Evolutionary conservation across 2,888 invertebrate species (phyloP).

Genomic region (Thera obeliscata): DNA sequence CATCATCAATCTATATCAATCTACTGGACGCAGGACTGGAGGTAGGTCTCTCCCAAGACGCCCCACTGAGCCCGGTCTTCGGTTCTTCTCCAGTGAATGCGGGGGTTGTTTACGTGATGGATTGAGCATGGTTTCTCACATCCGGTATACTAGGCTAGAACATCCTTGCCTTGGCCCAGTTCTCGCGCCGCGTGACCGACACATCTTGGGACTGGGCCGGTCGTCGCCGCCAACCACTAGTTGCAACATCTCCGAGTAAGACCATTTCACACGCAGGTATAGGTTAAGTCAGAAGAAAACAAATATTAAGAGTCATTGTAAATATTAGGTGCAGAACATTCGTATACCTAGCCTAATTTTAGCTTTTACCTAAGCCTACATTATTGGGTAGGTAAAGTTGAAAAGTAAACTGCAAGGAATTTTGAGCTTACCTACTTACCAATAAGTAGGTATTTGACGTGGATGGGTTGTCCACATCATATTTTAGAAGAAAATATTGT

Average conservation of each 20-base stretch:
- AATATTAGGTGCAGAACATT: slow-evolving; percentile 33
- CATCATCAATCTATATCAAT: too few relatives aligned
- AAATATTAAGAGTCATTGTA: slow-evolving; percentile 23
- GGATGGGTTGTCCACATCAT: slow-evolving; percentile 44
- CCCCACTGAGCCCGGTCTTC: too few relatives aligned
- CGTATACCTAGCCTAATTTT: too few relatives aligned
- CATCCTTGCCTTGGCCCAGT: slow-evolving; percentile 79
- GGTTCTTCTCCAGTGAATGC: too few relatives aligned
- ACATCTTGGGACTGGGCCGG: slow-evolving; percentile 57
- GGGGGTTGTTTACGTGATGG: slow-evolving; percentile 41
- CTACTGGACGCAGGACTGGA: too few relatives aligned
- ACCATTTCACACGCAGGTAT: slow-evolving; percentile 44
- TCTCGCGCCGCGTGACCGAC: slow-evolving; percentile 65
- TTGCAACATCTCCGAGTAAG: slow-evolving; percentile 55
- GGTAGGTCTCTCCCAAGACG: too few relatives aligned
- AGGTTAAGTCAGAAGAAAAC: slow-evolving; percentile 20
- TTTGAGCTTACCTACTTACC: slow-evolving; percentile 23
- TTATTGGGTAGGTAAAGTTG: too few relatives aligned
- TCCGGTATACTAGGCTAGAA: slow-evolving; percentile 52
- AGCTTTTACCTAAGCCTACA: too few relatives aligned
- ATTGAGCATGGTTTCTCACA: slow-evolving; percentile 48
- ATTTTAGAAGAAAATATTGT: slow-evolving; percentile 50
- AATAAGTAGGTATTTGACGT: slow-evolving; percentile 39
- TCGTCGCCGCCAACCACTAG: slow-evolving; percentile 44
- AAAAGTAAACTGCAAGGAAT: too few relatives aligned